Base-by-base conservation (phyloP, 2,888 invertebrate species). In the Drosophila neotestacea region DNA sequence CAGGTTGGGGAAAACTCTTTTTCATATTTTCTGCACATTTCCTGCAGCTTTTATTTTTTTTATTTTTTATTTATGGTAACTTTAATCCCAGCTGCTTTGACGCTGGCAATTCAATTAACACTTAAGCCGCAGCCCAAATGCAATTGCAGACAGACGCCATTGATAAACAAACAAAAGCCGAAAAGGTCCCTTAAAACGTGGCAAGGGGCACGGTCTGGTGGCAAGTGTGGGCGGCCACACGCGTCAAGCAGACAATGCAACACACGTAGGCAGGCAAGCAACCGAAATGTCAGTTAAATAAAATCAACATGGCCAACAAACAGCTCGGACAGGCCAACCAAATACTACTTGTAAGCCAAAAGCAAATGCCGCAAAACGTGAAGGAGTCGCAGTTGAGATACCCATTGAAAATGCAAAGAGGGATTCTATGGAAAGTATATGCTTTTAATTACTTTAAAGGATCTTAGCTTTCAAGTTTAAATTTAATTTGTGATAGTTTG, bases 231-330 rank as follows among this genome's bases (percentile, higher is more conserved):
- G 72, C 44, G 60, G 55, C 28, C 27, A 13, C 62, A 58, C 60
- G 42, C 61, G 42, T 38, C 75, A 16, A 32, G 41, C 62, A 54
- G 32, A 47, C 48, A 54, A 50, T 28, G 39, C 32, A 36, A 38
- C 59, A 47, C 38, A 54, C 46, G 42, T 32, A 28, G 50, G 39
- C 78, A 76, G 64, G 66, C 73, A 67, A 71, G 61, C 75, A 65
- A 65, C 68, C 63, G 67, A 79, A 88, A 79, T 74, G 81, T 63
- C 86, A 79, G 86, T 85, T 79, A 79, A 86, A 76, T 88, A 75
- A 81, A 88, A 83, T 76, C 73, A 85, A 88, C 79, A 87, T 68
- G 70, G 61, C 68, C 80, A 67, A 67, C 70, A 73, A 76, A 70
- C 64, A 56, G 48, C 52, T 55, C 56, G 38, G 10, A 54, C 48